Evolutionary conservation across 2,888 invertebrate genomes (phyloP).

Genomic region (Drosophila fungiperda): DNA sequence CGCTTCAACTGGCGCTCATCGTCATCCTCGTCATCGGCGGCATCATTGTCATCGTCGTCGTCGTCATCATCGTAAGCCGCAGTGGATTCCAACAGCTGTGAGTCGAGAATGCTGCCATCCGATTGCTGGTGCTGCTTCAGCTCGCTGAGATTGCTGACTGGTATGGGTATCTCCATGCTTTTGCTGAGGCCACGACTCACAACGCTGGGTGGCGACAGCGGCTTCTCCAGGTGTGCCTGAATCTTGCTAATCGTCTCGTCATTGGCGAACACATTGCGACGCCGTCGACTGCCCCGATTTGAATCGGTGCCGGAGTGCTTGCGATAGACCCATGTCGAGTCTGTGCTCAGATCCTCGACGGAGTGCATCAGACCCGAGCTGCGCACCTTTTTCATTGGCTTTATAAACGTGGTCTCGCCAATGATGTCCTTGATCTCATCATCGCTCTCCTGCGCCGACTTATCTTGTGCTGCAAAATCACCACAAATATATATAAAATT

Average conservation of each 20-base stretch:
- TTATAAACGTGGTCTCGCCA: constrained; percentile 86
- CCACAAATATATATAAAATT: background rate
- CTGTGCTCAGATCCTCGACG: constrained; percentile 90
- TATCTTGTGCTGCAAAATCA: constrained; percentile 58
- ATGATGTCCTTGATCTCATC: constrained; percentile 87
- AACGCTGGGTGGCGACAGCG: constrained; percentile 80
- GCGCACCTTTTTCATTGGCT: constrained; percentile 88
- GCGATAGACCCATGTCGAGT: constrained; percentile 91
- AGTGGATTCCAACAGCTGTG: constrained; percentile 62
- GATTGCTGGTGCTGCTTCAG: constrained; percentile 64
- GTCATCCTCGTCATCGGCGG: constrained; percentile 80
- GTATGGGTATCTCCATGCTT: constrained; percentile 85
- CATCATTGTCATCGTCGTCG: constrained; percentile 40
- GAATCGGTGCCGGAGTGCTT: constrained; percentile 84
- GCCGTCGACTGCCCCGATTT: constrained; percentile 84
- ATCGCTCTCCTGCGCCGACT: constrained; percentile 84
- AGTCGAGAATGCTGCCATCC: constrained; percentile 58
- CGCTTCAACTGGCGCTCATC: constrained; percentile 82
- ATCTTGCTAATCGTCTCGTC: constrained; percentile 85
- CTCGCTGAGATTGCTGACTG: constrained; percentile 83
- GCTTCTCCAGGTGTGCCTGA: constrained; percentile 83
- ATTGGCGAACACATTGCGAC: constrained; percentile 84
- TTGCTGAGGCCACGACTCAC: constrained; percentile 85
- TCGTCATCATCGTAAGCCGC: constrained; percentile 44
- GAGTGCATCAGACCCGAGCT: constrained; percentile 91